phyloP scores from a whole-genome alignment of 2,797 vertebrate genomes.

The Acomys russatus region DNA sequence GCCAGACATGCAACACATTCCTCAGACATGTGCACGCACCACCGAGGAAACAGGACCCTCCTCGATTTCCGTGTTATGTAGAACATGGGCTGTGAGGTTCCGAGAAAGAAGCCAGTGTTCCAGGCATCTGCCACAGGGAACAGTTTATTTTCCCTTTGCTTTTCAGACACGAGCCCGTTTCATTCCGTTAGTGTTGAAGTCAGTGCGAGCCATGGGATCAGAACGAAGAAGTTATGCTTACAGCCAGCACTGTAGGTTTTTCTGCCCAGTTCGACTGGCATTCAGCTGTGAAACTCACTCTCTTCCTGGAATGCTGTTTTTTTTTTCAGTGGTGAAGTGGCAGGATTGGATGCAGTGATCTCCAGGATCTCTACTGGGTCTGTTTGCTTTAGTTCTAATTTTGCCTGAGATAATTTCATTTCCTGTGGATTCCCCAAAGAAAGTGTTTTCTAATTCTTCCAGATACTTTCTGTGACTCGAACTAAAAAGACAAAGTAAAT shows the following conservation, averaged over 20 bases:
- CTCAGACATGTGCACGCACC: slow-evolving; percentile 80
- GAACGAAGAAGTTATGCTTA: slow-evolving; percentile 65
- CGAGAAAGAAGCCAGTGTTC: slow-evolving; percentile 81
- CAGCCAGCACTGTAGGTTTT: slow-evolving; percentile 62
- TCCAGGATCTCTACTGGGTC: slow-evolving; percentile 57
- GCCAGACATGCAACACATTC: slow-evolving; percentile 89
- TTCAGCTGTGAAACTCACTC: slow-evolving; percentile 71
- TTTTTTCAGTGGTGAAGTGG: slow-evolving; percentile 7
- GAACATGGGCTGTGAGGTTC: slow-evolving; percentile 70
- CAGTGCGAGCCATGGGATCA: slow-evolving; percentile 41
- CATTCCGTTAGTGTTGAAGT: slow-evolving; percentile 69
- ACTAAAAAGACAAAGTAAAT: slow-evolving; percentile 65
- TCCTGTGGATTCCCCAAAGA: slow-evolving; percentile 77
- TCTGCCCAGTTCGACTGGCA: not conserved
- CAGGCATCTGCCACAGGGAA: slow-evolving; percentile 73
- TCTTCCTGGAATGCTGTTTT: not conserved
- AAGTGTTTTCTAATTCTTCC: slow-evolving; percentile 71
- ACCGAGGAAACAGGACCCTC: slow-evolving; percentile 79
- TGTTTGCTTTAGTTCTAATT: slow-evolving; percentile 77
- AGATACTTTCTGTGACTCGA: slow-evolving; percentile 69
- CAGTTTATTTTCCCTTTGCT: slow-evolving; percentile 69
- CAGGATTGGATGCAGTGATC: slow-evolving; percentile 55
- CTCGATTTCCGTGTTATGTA: slow-evolving; percentile 70
- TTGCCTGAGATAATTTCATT: slow-evolving; percentile 73
- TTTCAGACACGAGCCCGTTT: slow-evolving; percentile 66